Conservation (phyloP, 2,113 vertebrate genomes). For the Mastomys natalensis region DNA sequence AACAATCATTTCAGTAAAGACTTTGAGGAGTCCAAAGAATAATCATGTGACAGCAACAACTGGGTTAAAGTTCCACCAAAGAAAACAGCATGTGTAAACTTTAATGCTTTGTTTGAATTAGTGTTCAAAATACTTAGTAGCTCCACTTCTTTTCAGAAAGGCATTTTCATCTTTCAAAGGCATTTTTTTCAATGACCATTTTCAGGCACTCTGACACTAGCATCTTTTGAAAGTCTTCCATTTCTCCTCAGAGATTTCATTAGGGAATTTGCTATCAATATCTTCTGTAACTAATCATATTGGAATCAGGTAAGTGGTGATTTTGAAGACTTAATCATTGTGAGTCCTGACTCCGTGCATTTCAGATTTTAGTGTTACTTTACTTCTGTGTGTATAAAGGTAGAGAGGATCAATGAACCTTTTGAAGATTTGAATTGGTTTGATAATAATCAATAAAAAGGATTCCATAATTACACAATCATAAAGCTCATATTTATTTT, state of each 20-base stretch:
- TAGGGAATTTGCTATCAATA: slow-evolving; percentile 61
- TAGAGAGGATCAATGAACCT: background rate
- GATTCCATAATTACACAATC: background rate
- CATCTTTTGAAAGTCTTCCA: slow-evolving; percentile 44
- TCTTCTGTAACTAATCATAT: slow-evolving; percentile 52
- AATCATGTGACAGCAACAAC: background rate
- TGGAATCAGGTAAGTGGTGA: slow-evolving; percentile 1
- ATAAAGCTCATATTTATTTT: background rate
- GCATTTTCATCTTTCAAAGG: slow-evolving; percentile 49
- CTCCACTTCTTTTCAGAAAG: slow-evolving; percentile 19
- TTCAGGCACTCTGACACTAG: slow-evolving; percentile 42
- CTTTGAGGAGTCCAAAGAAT: background rate
- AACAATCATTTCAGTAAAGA: background rate
- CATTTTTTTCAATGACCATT: background rate
- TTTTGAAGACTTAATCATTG: slow-evolving; percentile 15
- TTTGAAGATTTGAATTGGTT: slow-evolving; percentile 14
- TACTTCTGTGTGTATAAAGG: background rate
- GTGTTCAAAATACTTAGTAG: slow-evolving; percentile 45
- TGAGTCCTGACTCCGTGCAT: background rate
- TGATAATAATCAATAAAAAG: background rate
- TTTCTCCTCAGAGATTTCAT: slow-evolving; percentile 35
- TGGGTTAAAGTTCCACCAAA: background rate
- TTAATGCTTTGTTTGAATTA: background rate
- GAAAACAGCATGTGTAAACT: background rate
- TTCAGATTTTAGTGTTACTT: slow-evolving; percentile 43